These are phyloP conservation scores for Rhizomys pruinosus DNA, from an alignment of 2,113 vertebrate genomes.

Conservation along the genomic window DNA sequence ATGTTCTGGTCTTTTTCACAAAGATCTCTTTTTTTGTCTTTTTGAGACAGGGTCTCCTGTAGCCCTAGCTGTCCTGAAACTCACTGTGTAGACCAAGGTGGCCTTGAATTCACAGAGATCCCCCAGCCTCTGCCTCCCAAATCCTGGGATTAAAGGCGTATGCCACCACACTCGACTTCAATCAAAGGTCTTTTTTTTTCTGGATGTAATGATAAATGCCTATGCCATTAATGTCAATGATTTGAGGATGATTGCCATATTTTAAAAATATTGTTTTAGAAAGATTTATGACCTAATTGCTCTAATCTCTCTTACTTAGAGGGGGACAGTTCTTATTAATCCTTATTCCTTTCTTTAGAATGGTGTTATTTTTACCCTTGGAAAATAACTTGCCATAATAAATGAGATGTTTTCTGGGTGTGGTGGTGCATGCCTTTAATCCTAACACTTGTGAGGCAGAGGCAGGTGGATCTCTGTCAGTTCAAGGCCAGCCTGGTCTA, in stretches of 20 bases:
- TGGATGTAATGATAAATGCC: not conserved
- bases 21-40: not conserved
- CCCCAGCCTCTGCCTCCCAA: no score
- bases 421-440: no score
- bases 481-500: no score
- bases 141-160: no score
- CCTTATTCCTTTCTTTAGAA: not conserved
- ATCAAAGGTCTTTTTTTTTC: not conserved
- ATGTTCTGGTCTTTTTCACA: not conserved
- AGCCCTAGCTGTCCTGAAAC: no score
- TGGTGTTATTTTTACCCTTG: not conserved
- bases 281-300: conserved; percentile 11
- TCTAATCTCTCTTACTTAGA: not conserved
- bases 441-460: no score
- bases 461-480: no score
- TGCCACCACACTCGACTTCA: no score
- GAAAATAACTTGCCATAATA: conserved; percentile 30
- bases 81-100: no score
- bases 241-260: not conserved
- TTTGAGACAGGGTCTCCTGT: no score
- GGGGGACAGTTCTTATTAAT: not conserved
- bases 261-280: conserved; percentile 17
- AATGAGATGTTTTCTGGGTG: no score
- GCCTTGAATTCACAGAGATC: no score
- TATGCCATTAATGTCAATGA: not conserved